Conservation (phyloP, 2,888 invertebrate species). For the Zhuqinia jingwanae region DNA sequence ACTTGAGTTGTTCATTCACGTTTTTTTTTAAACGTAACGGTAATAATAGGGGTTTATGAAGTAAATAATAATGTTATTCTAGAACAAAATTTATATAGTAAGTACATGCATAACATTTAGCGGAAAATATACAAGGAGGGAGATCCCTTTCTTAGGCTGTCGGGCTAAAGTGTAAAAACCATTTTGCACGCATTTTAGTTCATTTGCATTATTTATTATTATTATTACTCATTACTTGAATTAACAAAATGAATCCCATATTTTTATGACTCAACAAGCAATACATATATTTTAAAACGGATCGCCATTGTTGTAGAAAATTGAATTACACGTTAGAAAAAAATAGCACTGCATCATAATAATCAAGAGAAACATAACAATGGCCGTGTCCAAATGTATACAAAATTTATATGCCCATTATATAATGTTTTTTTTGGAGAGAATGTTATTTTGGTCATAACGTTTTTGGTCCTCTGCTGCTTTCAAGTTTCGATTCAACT, state of each 20-base stretch:
- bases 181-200: background rate
- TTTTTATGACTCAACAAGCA: background rate
- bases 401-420: too few species aligned
- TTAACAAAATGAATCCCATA: background rate
- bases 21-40: background rate
- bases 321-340: background rate
- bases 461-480: constrained; percentile 28
- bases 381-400: constrained; percentile 29
- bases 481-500: too few species aligned
- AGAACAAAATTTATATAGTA: background rate
- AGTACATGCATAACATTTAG: too few species aligned
- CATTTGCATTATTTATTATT: constrained; percentile 33
- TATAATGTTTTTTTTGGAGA: too few species aligned
- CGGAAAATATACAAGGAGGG: background rate
- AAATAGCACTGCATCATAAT: too few species aligned
- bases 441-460: constrained; percentile 5
- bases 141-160: background rate
- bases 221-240: constrained; percentile 2
- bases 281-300: constrained; percentile 7
- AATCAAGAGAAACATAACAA: background rate
- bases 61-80: background rate
- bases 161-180: too few species aligned
- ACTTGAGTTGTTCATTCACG: constrained; percentile 12
- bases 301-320: background rate
- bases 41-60: constrained; percentile 11